phyloP scores from a whole-genome alignment of 1,140 invertebrate genomes.

The Drosophila obscura region DNA sequence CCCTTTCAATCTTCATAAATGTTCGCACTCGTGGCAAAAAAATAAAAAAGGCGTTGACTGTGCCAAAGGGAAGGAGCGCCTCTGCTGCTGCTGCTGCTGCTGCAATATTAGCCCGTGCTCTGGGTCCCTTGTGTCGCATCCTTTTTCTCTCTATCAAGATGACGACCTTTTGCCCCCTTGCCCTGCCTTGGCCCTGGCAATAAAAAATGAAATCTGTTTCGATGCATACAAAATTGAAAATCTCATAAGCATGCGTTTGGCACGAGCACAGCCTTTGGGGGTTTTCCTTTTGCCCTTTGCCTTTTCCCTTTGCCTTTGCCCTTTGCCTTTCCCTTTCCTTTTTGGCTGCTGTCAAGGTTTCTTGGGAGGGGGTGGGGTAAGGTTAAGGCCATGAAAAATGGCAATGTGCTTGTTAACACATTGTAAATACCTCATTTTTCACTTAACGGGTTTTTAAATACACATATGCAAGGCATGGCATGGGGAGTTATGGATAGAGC shows the following conservation, averaged over 20 bases:
- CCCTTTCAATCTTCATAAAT: conserved; percentile 84
- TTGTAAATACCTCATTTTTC: conserved; percentile 84
- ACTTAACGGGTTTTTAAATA: conserved; percentile 82
- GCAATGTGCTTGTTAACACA: conserved; percentile 81
- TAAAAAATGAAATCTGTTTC: conserved; percentile 82
- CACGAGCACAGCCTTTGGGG: conserved; percentile 52
- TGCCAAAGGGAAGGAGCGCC: conserved; percentile 28
- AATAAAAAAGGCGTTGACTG: conserved; percentile 39
- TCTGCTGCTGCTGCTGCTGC: conserved; percentile 20
- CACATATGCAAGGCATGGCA: conserved; percentile 34
- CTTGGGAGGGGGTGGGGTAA: conserved; percentile 6
- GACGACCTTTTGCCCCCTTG: conserved; percentile 64
- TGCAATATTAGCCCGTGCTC: conserved; percentile 67
- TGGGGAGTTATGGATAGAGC: too few species aligned
- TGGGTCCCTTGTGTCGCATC: conserved; percentile 74
- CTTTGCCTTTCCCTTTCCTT: conserved; percentile 2
- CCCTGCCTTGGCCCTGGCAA: conserved; percentile 37
- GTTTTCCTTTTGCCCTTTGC: conserved; percentile 4
- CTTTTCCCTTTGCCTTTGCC: not conserved
- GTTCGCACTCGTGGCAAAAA: conserved; percentile 67
- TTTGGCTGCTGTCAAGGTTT: conserved; percentile 40
- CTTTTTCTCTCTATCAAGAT: conserved; percentile 74
- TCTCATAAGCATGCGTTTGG: conserved; percentile 80
- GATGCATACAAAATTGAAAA: conserved; percentile 83
- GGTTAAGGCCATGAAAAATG: conserved; percentile 69